phyloP scores from a whole-genome alignment of 2,113 vertebrate genomes.

The Phylloscopus whistleri region DNA sequence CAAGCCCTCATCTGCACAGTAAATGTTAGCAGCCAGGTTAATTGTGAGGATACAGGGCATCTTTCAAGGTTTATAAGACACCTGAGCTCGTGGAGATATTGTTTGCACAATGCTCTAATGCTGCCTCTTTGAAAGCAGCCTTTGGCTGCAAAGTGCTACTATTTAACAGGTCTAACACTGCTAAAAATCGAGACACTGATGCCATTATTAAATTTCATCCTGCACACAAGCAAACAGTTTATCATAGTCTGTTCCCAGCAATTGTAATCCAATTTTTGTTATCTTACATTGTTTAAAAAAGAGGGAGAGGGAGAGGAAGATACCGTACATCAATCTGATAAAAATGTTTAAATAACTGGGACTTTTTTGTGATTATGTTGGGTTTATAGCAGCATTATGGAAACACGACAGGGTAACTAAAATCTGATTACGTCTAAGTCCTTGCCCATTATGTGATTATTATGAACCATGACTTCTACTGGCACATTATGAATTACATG shows the following conservation, averaged over 20 bases:
- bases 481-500: conserved; percentile 65
- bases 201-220: conserved; percentile 44
- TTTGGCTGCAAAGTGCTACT: conserved; percentile 17
- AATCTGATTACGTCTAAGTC: conserved; percentile 71
- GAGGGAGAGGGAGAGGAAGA: not conserved
- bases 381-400: conserved; percentile 60
- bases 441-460: conserved; percentile 69
- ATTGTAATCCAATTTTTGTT: conserved; percentile 69
- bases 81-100: not conserved
- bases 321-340: conserved; percentile 51
- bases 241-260: conserved; percentile 68
- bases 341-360: conserved; percentile 65
- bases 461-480: conserved; percentile 65
- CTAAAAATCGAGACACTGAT: conserved; percentile 37
- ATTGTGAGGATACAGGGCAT: conserved; percentile 5
- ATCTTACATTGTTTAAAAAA: conserved; percentile 51
- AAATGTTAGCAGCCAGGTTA: conserved; percentile 38
- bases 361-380: conserved; percentile 58
- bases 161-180: conserved; percentile 32
- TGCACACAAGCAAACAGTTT: conserved; percentile 64
- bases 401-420: conserved; percentile 65
- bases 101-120: not conserved
- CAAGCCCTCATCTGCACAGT: conserved; percentile 13
- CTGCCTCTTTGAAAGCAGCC: not conserved
- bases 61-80: conserved; percentile 10